These are phyloP conservation scores for Nycticebus coucang DNA, from an alignment of 2,113 vertebrate genomes.

Conservation along the genomic window DNA sequence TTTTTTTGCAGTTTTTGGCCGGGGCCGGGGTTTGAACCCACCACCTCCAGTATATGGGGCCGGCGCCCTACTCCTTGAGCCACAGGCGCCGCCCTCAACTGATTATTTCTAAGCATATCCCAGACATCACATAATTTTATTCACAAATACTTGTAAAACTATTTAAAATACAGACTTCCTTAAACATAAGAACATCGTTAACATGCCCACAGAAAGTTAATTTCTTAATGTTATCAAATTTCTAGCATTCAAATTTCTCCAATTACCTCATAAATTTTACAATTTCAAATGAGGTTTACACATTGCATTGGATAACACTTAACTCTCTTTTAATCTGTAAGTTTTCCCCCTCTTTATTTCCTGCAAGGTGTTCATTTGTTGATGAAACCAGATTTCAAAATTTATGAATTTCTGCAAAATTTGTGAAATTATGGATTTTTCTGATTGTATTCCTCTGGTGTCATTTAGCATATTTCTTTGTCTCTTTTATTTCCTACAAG, in stretches of 20 bases:
- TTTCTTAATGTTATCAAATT: neutral
- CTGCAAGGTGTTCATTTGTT: neutral
- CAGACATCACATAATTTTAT: neutral
- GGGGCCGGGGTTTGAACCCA: too few relatives aligned
- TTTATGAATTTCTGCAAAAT: neutral
- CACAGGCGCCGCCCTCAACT: neutral
- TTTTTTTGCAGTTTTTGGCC: too few relatives aligned
- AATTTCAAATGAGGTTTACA: neutral
- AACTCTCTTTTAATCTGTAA: conserved; percentile 15
- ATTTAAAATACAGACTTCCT: neutral
- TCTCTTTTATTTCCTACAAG: neutral
- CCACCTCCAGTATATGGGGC: too few relatives aligned
- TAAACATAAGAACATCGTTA: neutral
- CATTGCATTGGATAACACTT: neutral
- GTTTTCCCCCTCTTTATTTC: neutral
- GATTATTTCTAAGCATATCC: conserved; percentile 30
- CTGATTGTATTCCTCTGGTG: neutral
- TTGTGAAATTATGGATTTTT: neutral
- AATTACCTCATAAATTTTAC: neutral
- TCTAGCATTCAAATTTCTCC: neutral
- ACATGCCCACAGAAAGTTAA: conserved; percentile 20
- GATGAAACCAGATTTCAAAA: conserved; percentile 46
- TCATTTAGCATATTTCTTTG: neutral
- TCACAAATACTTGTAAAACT: neutral
- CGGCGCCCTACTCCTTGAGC: too few relatives aligned